These are phyloP conservation scores for Psettodes erumei DNA, from an alignment of 2,113 vertebrate genomes.

Conservation along the genomic window DNA sequence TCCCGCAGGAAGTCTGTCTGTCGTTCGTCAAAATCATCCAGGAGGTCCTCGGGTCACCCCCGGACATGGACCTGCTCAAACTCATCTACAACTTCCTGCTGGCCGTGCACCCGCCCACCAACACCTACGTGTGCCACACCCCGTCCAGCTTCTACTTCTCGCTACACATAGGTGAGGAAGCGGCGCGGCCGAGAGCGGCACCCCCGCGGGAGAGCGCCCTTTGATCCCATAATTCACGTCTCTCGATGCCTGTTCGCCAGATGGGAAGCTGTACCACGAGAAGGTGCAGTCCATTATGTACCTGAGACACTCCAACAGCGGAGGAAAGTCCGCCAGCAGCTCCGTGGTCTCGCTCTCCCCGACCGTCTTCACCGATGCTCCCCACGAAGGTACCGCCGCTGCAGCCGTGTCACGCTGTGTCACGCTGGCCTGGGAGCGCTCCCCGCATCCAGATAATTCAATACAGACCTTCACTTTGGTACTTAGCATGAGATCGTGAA, in stretches of 20 bases:
- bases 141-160: conserved; percentile 97
- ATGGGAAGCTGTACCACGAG: conserved; percentile 96
- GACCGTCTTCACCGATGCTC: conserved; percentile 83
- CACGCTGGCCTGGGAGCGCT: neutral
- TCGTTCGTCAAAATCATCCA: conserved; percentile 99
- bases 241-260: conserved; percentile 78
- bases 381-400: conserved; percentile 82
- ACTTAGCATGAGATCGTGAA: conserved; percentile 17
- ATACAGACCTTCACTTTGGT: neutral
- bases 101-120: conserved; percentile 96
- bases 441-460: conserved; percentile 2
- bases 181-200: neutral
- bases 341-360: conserved; percentile 87
- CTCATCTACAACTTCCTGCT: conserved; percentile 96
- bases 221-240: no score
- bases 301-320: conserved; percentile 89
- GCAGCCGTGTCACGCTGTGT: neutral
- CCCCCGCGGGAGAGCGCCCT: neutral
- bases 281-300: conserved; percentile 93
- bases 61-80: conserved; percentile 92
- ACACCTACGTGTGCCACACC: conserved; percentile 98
- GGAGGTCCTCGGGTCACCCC: conserved; percentile 97
- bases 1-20: conserved; percentile 92
- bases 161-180: conserved; percentile 90
- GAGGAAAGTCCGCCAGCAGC: conserved; percentile 85